phyloP scores from a whole-genome alignment of 2,888 invertebrate species.

The Thereva unica region DNA sequence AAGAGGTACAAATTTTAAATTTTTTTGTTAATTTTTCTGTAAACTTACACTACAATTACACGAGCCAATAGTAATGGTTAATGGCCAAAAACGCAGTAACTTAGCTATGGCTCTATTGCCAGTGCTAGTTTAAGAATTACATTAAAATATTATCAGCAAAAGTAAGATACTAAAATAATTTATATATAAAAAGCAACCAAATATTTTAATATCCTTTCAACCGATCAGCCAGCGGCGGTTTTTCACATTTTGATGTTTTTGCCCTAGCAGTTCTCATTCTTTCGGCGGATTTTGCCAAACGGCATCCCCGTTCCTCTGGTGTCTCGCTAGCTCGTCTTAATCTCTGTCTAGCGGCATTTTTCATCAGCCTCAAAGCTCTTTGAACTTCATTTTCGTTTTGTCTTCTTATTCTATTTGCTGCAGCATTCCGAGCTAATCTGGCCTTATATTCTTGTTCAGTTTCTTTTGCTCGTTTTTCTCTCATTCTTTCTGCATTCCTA shows the following conservation, averaged over 20 bases:
- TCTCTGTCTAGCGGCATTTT: constrained; percentile 57
- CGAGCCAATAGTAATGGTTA: too few species aligned
- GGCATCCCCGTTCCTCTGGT: constrained; percentile 54
- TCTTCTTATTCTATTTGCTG: constrained; percentile 57
- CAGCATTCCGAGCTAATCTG: constrained; percentile 57
- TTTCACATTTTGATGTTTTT: constrained; percentile 56
- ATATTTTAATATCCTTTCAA: constrained; percentile 54
- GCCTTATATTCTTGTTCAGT: constrained; percentile 54
- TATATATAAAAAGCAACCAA: neutral
- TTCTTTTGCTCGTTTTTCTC: constrained; percentile 56
- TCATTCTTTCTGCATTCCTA: constrained; percentile 57
- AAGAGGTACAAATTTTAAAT: too few species aligned
- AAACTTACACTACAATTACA: too few species aligned
- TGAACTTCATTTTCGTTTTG: constrained; percentile 58
- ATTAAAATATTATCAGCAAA: too few species aligned
- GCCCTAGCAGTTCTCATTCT: constrained; percentile 56
- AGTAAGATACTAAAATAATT: too few species aligned
- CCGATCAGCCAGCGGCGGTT: constrained; percentile 56
- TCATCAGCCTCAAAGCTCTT: constrained; percentile 58
- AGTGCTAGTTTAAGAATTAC: too few species aligned
- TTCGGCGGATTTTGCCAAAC: constrained; percentile 57
- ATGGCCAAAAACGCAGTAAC: too few species aligned
- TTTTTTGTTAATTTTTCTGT: too few species aligned
- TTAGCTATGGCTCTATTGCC: too few species aligned
- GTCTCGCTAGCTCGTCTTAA: constrained; percentile 56